These are phyloP conservation scores for Sphyrna mokarran DNA, from an alignment of 2,113 vertebrate genomes.

Conservation along the genomic window DNA sequence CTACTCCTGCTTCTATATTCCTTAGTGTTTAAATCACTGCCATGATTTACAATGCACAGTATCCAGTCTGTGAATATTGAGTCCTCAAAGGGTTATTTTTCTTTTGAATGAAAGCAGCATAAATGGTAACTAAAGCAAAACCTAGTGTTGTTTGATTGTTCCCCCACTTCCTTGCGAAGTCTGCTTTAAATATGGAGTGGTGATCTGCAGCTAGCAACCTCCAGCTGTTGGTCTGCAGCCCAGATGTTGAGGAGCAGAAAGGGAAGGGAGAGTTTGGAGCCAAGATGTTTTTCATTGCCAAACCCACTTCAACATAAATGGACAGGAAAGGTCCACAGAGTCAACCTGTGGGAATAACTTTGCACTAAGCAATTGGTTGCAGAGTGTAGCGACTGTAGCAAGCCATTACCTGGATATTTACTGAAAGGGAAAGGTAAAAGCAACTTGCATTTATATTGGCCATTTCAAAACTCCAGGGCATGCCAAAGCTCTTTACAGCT, in stretches of 20 bases:
- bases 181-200: not conserved
- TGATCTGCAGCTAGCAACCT: not conserved
- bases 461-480: not conserved
- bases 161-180: not conserved
- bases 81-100: not conserved
- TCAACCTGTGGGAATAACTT: not conserved
- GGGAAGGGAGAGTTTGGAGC: not conserved
- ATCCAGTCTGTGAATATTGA: not conserved
- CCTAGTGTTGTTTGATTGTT: not conserved
- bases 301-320: not conserved
- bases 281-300: not conserved
- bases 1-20: not conserved
- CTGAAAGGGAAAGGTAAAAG: not conserved
- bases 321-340: not conserved
- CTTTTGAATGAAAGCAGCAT: too few relatives aligned
- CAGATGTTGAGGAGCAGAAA: constrained; percentile 12
- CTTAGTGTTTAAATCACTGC: not conserved
- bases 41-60: not conserved
- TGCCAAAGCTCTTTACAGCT: not conserved
- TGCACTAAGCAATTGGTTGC: not conserved
- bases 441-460: not conserved
- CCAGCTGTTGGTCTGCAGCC: not conserved
- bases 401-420: not conserved
- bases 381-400: not conserved
- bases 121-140: not conserved